Conservation (phyloP, 2,888 invertebrate species). For the Caenorhabditis angaria region DNA sequence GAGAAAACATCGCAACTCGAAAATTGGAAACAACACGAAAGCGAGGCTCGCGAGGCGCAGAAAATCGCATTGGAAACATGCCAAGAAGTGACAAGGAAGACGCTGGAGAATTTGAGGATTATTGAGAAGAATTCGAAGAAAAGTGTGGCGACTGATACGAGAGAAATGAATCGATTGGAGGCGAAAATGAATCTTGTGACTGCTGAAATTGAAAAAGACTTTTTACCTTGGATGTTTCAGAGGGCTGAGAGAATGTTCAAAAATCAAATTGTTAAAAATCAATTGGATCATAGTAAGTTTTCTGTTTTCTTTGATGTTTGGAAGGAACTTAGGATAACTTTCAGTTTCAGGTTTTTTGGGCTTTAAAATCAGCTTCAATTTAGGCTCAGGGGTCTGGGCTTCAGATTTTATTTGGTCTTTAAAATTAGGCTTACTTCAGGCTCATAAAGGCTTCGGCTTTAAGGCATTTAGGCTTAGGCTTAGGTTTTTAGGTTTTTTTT, state of each 20-base stretch:
- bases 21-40: slow-evolving; percentile 24
- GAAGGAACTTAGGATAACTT: too few relatives aligned
- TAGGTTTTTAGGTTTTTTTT: too few relatives aligned
- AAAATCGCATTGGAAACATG: slow-evolving; percentile 31
- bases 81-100: slow-evolving; percentile 36
- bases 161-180: slow-evolving; percentile 41
- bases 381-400: too few relatives aligned
- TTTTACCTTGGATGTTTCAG: slow-evolving; percentile 64
- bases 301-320: neutral
- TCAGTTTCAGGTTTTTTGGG: too few relatives aligned
- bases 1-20: slow-evolving; percentile 15
- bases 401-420: too few relatives aligned
- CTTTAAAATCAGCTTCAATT: too few relatives aligned
- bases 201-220: slow-evolving; percentile 63
- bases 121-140: slow-evolving; percentile 41
- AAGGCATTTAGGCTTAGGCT: too few relatives aligned
- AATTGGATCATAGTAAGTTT: slow-evolving; percentile 29
- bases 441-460: too few relatives aligned
- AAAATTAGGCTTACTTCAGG: too few relatives aligned
- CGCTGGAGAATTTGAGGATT: slow-evolving; percentile 31
- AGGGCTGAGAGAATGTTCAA: slow-evolving; percentile 48
- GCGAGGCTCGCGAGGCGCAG: slow-evolving; percentile 31
- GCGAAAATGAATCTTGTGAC: slow-evolving; percentile 41
- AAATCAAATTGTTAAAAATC: slow-evolving; percentile 21
- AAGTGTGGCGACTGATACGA: slow-evolving; percentile 48